Evolutionary conservation across 1,140 invertebrate genomes (phyloP).

Genomic region (Euschistus heros): DNA sequence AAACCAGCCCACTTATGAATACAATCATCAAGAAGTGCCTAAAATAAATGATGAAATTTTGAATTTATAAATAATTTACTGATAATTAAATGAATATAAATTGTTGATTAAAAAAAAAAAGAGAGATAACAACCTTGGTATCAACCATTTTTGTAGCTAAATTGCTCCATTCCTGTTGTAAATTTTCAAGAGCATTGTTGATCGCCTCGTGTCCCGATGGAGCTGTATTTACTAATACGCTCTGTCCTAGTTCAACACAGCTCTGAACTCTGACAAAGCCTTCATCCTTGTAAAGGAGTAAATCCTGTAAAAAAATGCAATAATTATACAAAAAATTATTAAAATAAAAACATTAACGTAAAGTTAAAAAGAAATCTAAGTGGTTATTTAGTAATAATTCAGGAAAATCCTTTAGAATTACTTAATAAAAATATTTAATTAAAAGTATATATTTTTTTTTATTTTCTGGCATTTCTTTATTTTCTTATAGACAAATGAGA

Average conservation of each 20-base stretch:
- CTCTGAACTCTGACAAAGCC: conserved; percentile 77
- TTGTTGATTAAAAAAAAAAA: neutral
- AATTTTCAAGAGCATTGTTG: conserved; percentile 64
- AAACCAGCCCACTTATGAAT: conserved; percentile 83
- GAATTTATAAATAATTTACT: neutral
- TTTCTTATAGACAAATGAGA: neutral
- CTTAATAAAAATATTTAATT: too few species aligned
- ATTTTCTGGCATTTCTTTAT: too few species aligned
- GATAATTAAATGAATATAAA: neutral
- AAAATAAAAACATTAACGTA: too few species aligned
- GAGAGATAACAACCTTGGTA: conserved; percentile 46
- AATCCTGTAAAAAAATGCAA: conserved; percentile 46
- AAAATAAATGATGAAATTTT: neutral
- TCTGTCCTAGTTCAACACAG: conserved; percentile 78
- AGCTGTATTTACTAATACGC: conserved; percentile 85
- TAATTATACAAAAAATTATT: too few species aligned
- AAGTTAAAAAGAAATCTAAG: too few species aligned
- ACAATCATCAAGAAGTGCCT: conserved; percentile 71
- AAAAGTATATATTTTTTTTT: too few species aligned
- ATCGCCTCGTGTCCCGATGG: conserved; percentile 75
- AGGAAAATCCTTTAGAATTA: too few species aligned
- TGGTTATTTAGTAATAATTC: too few species aligned
- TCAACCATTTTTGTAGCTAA: conserved; percentile 80
- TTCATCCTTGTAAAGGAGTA: conserved; percentile 80
- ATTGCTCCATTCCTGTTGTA: conserved; percentile 84